Base-by-base conservation (phyloP, 2,797 vertebrate genomes). In the Acanthiza pusilla region DNA sequence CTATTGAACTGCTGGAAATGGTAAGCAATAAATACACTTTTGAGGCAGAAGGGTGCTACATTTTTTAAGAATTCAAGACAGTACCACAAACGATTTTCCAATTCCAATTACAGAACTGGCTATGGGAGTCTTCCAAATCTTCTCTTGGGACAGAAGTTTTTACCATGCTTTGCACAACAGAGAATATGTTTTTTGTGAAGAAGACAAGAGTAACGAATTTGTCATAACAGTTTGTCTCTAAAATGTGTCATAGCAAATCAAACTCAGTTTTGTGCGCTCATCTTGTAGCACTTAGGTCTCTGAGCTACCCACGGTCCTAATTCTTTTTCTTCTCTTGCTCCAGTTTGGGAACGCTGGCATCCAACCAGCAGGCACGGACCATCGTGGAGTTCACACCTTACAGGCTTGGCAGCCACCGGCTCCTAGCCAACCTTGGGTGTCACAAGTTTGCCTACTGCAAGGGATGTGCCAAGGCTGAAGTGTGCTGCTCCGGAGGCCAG, bases 361-460 rank as follows among this genome's bases (percentile, higher is more conserved):
- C 96, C 54, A 96, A 96, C 74, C 95, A 97, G 51, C 95, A 94
- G 78, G 94, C 96, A 85, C 91, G 94, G 42, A 96, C 92, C 43
- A 13, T 96, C 0, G 96, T 96, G 81, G 96, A 95, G 58, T 96
- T 96, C 71, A 95, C 93, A 51, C 94, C 95, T 68, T 96, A 96
- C 45, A 92, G 96, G 36, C 68, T 95, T 45, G 96, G 96, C 51
- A 93, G 92, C 20, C 96, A 97, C 68, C 80, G 84, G 5, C 94
- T 97, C 34, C 80, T 96, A 40, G 96, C 95, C 43, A 96, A 96
- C 70, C 75, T 97, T 0, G 94, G 93, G 51, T 96, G 95, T 45
- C 96, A 96, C 48, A 97, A 94, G 84, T 96, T 97, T 89, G 88
- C 93, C 43, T 96, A 96, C 38, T 96, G 96, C 84, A 97, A 93